These are phyloP conservation scores for Monochamus saltuarius DNA, from an alignment of 1,140 invertebrate species.

Conservation along the genomic window DNA sequence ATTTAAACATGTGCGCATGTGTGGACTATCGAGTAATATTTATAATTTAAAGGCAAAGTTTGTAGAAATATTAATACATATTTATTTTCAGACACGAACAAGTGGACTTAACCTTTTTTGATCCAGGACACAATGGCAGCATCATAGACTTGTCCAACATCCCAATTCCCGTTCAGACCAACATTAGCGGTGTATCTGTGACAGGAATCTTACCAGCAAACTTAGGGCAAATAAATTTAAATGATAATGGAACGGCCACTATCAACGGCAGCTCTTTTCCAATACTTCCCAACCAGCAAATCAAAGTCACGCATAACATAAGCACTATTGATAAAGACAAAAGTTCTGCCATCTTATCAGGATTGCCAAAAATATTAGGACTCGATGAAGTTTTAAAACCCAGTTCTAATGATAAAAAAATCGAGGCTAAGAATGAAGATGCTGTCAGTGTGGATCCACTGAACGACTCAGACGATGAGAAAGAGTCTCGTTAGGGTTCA, in stretches of 20 bases:
- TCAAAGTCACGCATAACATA: slow-evolving; percentile 39
- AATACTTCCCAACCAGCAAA: slow-evolving; percentile 32
- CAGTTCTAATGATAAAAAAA: no score
- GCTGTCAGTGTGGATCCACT: no score
- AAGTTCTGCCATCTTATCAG: slow-evolving; percentile 28
- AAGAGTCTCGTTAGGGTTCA: no score
- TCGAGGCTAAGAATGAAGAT: no score
- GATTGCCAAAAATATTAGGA: slow-evolving; percentile 12
- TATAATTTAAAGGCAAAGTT: no score
- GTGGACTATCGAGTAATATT: no score
- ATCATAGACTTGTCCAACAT: slow-evolving; percentile 56
- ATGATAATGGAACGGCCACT: slow-evolving; percentile 16
- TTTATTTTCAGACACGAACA: slow-evolving; percentile 54
- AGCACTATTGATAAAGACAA: slow-evolving; percentile 30
- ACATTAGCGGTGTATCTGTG: slow-evolving; percentile 55
- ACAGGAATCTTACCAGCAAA: slow-evolving; percentile 55
- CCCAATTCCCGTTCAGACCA: slow-evolving; percentile 57
- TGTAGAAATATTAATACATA: no score
- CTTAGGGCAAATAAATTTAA: slow-evolving; percentile 47
- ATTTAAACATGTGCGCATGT: no score
- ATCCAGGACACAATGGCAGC: slow-evolving; percentile 54
- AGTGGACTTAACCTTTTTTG: slow-evolving; percentile 58
- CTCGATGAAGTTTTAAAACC: neutral
- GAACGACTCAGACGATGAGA: no score
- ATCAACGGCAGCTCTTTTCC: slow-evolving; percentile 26